Evolutionary conservation across 92 coral and sea anemone species (phyloP).

Genomic region (Siderastrea siderea): DNA sequence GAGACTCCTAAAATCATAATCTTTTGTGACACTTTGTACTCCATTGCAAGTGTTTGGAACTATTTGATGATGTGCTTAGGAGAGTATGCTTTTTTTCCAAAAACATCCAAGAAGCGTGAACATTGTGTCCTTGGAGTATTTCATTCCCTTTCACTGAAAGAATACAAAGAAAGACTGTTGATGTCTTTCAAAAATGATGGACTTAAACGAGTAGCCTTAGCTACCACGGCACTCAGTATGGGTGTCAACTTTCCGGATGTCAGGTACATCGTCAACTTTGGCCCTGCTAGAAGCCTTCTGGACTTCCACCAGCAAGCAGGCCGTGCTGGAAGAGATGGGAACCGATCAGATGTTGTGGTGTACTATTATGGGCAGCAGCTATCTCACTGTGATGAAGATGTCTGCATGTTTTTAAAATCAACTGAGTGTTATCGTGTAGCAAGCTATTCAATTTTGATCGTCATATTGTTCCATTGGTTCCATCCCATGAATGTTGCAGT

Average conservation of each 20-base stretch:
- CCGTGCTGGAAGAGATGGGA: too few relatives aligned
- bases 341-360: too few relatives aligned
- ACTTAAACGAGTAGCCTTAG: slow-evolving; percentile 45
- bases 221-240: slow-evolving; percentile 69
- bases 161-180: slow-evolving; percentile 46
- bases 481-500: too few relatives aligned
- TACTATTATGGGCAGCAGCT: too few relatives aligned
- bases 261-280: slow-evolving; percentile 56
- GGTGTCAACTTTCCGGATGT: slow-evolving; percentile 65
- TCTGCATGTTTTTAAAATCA: too few relatives aligned
- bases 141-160: slow-evolving; percentile 59
- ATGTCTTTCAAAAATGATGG: slow-evolving; percentile 44
- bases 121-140: slow-evolving; percentile 56
- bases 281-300: slow-evolving; percentile 69
- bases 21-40: slow-evolving; percentile 64
- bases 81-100: slow-evolving; percentile 50
- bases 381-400: too few relatives aligned
- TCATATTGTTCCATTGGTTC: too few relatives aligned
- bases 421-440: too few relatives aligned
- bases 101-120: slow-evolving; percentile 41
- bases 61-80: slow-evolving; percentile 65
- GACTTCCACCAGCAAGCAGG: background rate
- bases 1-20: slow-evolving; percentile 51
- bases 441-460: too few relatives aligned
- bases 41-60: slow-evolving; percentile 64